Base-by-base conservation (phyloP, 2,888 invertebrate species). In the Caenorhabditis zanzibari region DNA sequence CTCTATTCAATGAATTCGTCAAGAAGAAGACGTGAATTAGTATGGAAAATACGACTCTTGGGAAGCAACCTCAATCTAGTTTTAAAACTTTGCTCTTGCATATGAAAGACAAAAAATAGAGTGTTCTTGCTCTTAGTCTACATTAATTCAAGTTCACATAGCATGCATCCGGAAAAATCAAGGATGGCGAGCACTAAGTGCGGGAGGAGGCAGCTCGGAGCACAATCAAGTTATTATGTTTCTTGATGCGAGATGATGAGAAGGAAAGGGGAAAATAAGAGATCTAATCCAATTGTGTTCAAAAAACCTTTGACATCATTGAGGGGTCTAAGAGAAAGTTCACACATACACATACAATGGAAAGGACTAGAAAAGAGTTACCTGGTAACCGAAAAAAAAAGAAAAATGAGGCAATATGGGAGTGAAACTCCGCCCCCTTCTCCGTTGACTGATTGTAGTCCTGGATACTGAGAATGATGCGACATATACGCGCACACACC, bases 401-500 rank as follows among this genome's bases (percentile, higher is more conserved):
- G 14, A 19, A 52, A 22, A 32, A 49, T 52, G 38, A 28, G 32
- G 10, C 52, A 19, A 19, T 61, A 35, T 32, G 26, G 56, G 22
- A 47, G 52, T 26, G 22, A 44, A 4, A 22, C 66, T 44, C 47
- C 76, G 41, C 69, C 76, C 69, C n/a, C 68, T 47, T 38, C 49
- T 22, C 19, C 19, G 44, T 19, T 64, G 44, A 69, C 54, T 59
- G 69, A 71, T 69, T 77, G 77, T 77, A 77, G 77, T 77, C 56
- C 77, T 61, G 35, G 68, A 71, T 77, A 63, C 63, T 35, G 32
- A 63, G 77, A 77, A 77, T 77, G 77, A 77, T 77, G 77, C 68
- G 28, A 61, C 54, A 47, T 26, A 54, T 32, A 56, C 49, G 35
- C 66, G 66, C 59, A 38, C 77, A 77, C 77, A 66, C 75, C 75